These are phyloP conservation scores for Pangasius sanitwongsei DNA, from an alignment of 2,797 vertebrate genomes.

Conservation along the genomic window DNA sequence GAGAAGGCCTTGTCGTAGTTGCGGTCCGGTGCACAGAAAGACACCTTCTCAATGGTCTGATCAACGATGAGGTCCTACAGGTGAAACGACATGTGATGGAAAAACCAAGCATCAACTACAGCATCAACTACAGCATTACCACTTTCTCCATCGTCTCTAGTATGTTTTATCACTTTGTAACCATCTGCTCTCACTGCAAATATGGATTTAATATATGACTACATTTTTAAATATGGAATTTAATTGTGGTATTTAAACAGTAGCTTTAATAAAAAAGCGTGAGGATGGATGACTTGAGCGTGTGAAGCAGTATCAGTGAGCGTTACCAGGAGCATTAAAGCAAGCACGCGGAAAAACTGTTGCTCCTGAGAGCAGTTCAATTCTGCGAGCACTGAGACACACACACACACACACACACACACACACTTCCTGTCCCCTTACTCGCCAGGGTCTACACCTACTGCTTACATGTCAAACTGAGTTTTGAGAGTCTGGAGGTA, in stretches of 20 bases:
- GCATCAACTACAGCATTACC: neutral
- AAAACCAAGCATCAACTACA: neutral
- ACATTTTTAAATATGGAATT: neutral
- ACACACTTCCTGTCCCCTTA: too few species aligned
- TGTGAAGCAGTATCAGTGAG: neutral
- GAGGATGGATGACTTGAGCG: neutral
- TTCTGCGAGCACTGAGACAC: neutral
- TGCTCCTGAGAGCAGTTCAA: neutral
- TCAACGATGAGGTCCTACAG: conserved; percentile 90
- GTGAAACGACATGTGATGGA: neutral
- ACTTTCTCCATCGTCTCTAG: neutral
- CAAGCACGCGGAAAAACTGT: neutral
- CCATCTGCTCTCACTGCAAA: neutral
- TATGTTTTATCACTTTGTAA: conserved; percentile 12
- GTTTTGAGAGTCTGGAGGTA: neutral
- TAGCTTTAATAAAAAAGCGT: neutral
- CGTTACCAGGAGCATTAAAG: neutral
- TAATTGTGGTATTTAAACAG: neutral
- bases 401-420: too few species aligned
- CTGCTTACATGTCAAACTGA: too few species aligned
- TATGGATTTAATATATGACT: conserved; percentile 33
- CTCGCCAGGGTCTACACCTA: neutral
- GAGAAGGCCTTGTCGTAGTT: conserved; percentile 96
- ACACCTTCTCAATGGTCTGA: conserved; percentile 95
- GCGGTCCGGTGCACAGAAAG: conserved; percentile 91